Percentiles rank a stretch among this genome's conserved stretches.
phyloP scores from a whole-genome alignment of 1,140 invertebrate genomes.

The Cheumatopsyche charites region DNA sequence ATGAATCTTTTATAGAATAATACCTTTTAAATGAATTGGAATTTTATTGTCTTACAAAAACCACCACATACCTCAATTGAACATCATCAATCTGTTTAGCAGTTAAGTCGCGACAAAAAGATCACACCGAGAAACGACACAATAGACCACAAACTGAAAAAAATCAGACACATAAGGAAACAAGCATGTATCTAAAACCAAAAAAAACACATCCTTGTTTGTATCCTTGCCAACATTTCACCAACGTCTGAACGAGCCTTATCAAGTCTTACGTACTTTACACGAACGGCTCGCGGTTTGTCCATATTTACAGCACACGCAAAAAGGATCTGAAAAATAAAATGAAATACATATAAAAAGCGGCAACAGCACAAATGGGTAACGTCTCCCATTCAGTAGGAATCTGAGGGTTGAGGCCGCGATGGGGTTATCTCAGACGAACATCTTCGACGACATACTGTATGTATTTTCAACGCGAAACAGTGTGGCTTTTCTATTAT shows the following conservation, averaged over 20 bases:
- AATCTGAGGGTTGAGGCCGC: slow-evolving; percentile 32
- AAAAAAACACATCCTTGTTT: too few species aligned
- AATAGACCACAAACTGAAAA: slow-evolving; percentile 3
- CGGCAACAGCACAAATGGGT: slow-evolving; percentile 29
- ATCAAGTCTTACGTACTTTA: too few species aligned
- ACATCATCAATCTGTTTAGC: too few species aligned
- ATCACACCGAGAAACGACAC: neutral
- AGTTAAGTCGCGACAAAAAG: neutral
- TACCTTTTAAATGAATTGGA: too few species aligned
- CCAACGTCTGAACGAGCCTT: neutral
- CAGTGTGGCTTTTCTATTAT: slow-evolving; percentile 39
- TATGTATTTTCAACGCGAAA: slow-evolving; percentile 22
- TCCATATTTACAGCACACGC: slow-evolving; percentile 26
- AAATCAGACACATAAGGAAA: too few species aligned
- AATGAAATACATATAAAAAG: slow-evolving; percentile 6
- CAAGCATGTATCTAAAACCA: too few species aligned
- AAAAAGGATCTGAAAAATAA: slow-evolving; percentile 5
- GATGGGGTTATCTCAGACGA: slow-evolving; percentile 39
- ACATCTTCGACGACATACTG: slow-evolving; percentile 31
- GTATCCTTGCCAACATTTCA: too few species aligned
- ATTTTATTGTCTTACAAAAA: too few species aligned
- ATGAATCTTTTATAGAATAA: too few species aligned
- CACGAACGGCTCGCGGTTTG: slow-evolving; percentile 12
- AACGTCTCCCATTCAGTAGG: slow-evolving; percentile 41
- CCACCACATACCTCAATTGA: too few species aligned